Conservation (phyloP, 2,113 vertebrate genomes). For the Hydrochoerus hydrochaeris region DNA sequence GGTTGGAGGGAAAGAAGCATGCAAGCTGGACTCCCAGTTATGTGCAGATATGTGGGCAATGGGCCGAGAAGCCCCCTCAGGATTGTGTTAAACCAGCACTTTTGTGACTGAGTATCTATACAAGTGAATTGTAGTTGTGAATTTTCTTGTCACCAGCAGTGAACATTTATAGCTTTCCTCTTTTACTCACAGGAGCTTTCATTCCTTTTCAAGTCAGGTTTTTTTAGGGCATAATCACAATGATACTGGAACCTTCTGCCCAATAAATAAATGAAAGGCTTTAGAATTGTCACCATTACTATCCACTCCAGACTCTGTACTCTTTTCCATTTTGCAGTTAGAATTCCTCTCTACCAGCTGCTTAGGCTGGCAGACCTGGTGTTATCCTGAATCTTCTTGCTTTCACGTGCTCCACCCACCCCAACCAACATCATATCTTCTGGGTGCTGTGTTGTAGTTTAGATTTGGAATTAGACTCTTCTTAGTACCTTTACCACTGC, state of each 20-base stretch:
- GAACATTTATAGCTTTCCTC: background rate
- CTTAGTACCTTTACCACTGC: too few species aligned
- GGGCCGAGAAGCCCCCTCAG: background rate
- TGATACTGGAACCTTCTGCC: background rate
- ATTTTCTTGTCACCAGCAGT: conserved; percentile 6
- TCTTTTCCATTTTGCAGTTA: background rate
- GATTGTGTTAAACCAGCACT: background rate
- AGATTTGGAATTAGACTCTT: background rate
- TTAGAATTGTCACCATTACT: background rate
- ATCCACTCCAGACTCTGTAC: background rate
- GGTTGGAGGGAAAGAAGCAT: background rate
- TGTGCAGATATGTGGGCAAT: background rate
- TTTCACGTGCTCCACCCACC: background rate
- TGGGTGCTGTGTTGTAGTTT: background rate
- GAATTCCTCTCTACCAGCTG: background rate
- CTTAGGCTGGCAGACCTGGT: background rate
- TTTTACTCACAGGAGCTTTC: background rate
- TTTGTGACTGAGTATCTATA: background rate
- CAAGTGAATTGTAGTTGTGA: background rate
- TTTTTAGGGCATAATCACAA: background rate
- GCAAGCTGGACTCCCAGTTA: background rate
- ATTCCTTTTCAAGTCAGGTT: conserved; percentile 38
- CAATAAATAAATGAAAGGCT: background rate
- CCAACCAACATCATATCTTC: background rate
- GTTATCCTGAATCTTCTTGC: background rate